Evolutionary conservation across 2,797 vertebrate species (phyloP).

Genomic region (Semaprochilodus insignis): DNA sequence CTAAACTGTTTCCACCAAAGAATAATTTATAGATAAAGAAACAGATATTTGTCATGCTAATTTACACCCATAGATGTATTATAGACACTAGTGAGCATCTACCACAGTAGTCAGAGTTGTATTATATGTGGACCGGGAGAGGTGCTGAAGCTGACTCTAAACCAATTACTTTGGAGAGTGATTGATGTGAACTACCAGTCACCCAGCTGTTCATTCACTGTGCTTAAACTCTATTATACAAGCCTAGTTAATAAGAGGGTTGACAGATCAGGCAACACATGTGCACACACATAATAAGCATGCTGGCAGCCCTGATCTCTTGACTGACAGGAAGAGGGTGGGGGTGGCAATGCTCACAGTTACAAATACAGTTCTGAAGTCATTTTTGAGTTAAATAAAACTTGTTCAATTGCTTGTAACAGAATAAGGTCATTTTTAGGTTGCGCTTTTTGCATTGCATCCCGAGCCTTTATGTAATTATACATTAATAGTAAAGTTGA

Average conservation of each 20-base stretch:
- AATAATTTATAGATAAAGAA: slow-evolving; percentile 12
- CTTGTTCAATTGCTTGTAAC: too few relatives aligned
- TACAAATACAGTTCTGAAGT: slow-evolving; percentile 21
- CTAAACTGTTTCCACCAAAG: neutral
- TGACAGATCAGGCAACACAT: slow-evolving; percentile 30
- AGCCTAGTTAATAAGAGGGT: slow-evolving; percentile 45
- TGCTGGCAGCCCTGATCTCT: slow-evolving; percentile 14
- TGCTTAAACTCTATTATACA: slow-evolving; percentile 53
- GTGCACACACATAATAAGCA: slow-evolving; percentile 15
- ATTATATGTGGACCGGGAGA: slow-evolving; percentile 33
- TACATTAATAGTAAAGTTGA: too few relatives aligned
- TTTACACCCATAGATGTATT: neutral
- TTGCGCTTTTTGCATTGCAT: neutral
- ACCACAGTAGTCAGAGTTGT: neutral
- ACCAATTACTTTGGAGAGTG: slow-evolving; percentile 43
- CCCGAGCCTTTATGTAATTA: too few relatives aligned
- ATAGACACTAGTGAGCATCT: neutral
- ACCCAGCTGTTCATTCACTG: slow-evolving; percentile 38
- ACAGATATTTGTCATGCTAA: neutral
- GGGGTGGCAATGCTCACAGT: slow-evolving; percentile 19
- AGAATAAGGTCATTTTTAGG: too few relatives aligned
- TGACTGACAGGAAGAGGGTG: slow-evolving; percentile 26
- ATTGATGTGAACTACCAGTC: slow-evolving; percentile 52
- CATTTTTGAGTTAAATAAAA: too few relatives aligned
- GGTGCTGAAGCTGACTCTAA: slow-evolving; percentile 17